Base-by-base conservation (phyloP, 1,140 invertebrate genomes). In the Vollenhovia emeryi region DNA sequence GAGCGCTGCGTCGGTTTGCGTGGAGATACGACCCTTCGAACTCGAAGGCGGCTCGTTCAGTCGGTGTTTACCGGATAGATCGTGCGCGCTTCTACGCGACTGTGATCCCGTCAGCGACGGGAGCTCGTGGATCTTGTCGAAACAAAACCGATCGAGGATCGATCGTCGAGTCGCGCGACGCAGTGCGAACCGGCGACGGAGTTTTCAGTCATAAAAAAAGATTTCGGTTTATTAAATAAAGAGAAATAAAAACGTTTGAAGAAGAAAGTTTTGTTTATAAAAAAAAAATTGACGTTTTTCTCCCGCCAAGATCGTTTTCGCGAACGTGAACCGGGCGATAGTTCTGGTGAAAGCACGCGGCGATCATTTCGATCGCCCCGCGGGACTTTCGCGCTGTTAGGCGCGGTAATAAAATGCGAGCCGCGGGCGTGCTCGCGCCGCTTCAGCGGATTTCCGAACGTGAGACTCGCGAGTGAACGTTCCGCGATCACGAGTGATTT, bases 371-470 rank as follows among this genome's bases (percentile, higher is more conserved):
- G 43, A 71, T 71, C 64, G 18, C n/a, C 62, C 40, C 50, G 78
- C 36, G 36, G 24, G 11, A 73, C 52, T 82, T 82, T 82, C 78
- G 78, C 78, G 78, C 50, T 57, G 40, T 82, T 82, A 82, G 40
- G 50, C 36, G 24, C 43, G 66, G 50, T 57, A 73, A 60, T 82
- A 82, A 82, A 73, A 82, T 55, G 64, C 50, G 24, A 66, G 45
- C 27, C 30, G 33, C 24, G 30, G 43, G 36, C 66, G 50, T 45
- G 36, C 52, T 57, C 50, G 78, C 78, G 66, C 36, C 27, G 66
- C 64, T 80, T 57, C 78, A 55, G 71, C 68, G 66, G 40, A 82
- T 73, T 82, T 82, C 40, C 78, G 48, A 69, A 27, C 36, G 48
- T 24, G 15, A 69, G 62, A 79, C 45, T 69, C 76, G 62, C 76